Evolutionary conservation across 2,797 vertebrate genomes (phyloP).

Genomic region (Urophycis tenuis): DNA sequence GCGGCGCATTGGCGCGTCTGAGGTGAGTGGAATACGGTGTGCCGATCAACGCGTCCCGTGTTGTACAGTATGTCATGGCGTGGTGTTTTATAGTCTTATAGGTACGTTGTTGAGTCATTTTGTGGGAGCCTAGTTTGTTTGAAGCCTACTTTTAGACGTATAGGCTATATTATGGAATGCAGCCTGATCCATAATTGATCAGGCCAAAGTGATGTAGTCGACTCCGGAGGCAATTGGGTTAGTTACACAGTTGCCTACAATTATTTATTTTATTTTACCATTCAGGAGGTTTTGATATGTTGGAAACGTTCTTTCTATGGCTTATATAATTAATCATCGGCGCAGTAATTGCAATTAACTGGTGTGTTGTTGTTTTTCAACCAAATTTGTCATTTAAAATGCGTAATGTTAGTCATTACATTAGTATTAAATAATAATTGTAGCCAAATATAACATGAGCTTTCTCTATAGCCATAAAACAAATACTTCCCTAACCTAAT

Average conservation of each 20-base stretch:
- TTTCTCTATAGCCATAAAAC: background rate
- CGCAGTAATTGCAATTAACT: background rate
- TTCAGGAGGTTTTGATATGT: background rate
- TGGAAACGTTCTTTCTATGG: background rate
- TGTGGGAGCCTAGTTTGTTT: too few species aligned
- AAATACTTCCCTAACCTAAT: background rate
- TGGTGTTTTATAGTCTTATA: too few species aligned
- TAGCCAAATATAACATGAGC: background rate
- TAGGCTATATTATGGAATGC: too few species aligned
- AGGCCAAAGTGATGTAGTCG: too few species aligned
- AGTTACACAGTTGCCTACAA: too few species aligned
- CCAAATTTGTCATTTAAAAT: background rate
- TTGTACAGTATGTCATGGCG: too few species aligned
- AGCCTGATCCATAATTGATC: too few species aligned
- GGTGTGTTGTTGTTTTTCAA: background rate
- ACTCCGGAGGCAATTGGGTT: too few species aligned
- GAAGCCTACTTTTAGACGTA: too few species aligned
- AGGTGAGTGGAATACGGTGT: constrained; percentile 58
- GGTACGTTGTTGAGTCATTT: too few species aligned
- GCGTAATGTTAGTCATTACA: background rate
- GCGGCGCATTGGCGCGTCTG: constrained; percentile 53
- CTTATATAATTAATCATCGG: background rate
- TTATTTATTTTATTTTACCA: too few species aligned
- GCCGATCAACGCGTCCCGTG: background rate
- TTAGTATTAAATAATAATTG: background rate